These are phyloP conservation scores for Alcis repandata DNA, from an alignment of 2,888 invertebrate genomes.

Conservation along the genomic window DNA sequence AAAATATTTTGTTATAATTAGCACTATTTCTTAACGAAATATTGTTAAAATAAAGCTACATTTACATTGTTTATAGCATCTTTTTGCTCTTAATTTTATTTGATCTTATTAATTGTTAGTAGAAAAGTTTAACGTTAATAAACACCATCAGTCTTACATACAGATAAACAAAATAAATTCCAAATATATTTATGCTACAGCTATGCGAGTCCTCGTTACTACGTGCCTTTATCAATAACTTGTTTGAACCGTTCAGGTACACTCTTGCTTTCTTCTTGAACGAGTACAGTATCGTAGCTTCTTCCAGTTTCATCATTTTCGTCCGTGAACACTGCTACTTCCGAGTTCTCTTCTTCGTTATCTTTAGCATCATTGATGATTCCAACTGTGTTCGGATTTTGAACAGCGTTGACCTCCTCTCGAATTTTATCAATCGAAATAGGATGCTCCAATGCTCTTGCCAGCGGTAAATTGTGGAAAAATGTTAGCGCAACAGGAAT, in stretches of 20 bases:
- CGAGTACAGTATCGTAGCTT: slow-evolving; percentile 8
- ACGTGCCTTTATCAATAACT: slow-evolving; percentile 3
- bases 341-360: slow-evolving; percentile 13
- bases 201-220: not conserved
- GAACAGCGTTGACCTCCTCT: slow-evolving; percentile 47
- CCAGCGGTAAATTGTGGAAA: slow-evolving; percentile 72
- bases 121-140: no score
- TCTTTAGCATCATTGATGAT: slow-evolving; percentile 16
- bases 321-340: slow-evolving; percentile 4
- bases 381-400: slow-evolving; percentile 27
- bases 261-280: slow-evolving; percentile 21
- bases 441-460: slow-evolving; percentile 72
- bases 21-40: no score
- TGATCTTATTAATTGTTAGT: no score
- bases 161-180: not conserved
- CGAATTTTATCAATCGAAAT: slow-evolving; percentile 64
- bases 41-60: no score
- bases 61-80: no score
- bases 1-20: no score
- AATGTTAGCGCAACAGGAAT: slow-evolving; percentile 72
- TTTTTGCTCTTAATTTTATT: no score
- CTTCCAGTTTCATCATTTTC: slow-evolving; percentile 10
- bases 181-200: not conserved
- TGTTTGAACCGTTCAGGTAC: slow-evolving; percentile 6
- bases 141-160: not conserved